These are phyloP conservation scores for Drosophila pseudotalamancana DNA, from an alignment of 2,888 invertebrate genomes.

Conservation along the genomic window DNA sequence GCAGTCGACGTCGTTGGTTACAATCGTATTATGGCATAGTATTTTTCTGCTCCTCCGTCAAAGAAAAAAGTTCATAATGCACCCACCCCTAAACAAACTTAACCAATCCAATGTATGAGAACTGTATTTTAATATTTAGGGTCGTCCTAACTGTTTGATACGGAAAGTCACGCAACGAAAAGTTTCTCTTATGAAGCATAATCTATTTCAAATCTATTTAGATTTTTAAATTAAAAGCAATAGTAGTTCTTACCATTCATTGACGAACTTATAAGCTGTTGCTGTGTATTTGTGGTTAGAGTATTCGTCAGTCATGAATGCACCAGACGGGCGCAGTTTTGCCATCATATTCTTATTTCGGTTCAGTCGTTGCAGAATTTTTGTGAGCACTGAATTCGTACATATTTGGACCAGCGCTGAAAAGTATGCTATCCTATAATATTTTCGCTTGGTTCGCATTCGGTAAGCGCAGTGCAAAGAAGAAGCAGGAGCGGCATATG, in stretches of 20 bases:
- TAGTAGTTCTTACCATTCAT: too few relatives aligned
- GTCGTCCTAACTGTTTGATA: too few relatives aligned
- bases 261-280: too few relatives aligned
- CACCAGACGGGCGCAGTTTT: not conserved
- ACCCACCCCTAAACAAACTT: not conserved
- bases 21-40: constrained; percentile 63
- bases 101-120: not conserved
- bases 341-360: constrained; percentile 22
- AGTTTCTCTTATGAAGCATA: too few relatives aligned
- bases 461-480: not conserved
- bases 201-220: too few relatives aligned
- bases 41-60: constrained; percentile 14
- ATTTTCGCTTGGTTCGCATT: constrained; percentile 35
- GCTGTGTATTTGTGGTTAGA: too few relatives aligned
- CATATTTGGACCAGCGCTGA: constrained; percentile 45
- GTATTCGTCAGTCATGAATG: constrained; percentile 9
- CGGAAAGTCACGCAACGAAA: too few relatives aligned
- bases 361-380: constrained; percentile 53
- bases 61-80: constrained; percentile 31
- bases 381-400: constrained; percentile 41
- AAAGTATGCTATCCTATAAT: constrained; percentile 59
- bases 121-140: not conserved
- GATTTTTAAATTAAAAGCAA: too few relatives aligned
- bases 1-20: constrained; percentile 42
- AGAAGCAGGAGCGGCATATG: constrained; percentile 4